Conservation (phyloP, 2,888 invertebrate species). For the Aporophyla nigra region DNA sequence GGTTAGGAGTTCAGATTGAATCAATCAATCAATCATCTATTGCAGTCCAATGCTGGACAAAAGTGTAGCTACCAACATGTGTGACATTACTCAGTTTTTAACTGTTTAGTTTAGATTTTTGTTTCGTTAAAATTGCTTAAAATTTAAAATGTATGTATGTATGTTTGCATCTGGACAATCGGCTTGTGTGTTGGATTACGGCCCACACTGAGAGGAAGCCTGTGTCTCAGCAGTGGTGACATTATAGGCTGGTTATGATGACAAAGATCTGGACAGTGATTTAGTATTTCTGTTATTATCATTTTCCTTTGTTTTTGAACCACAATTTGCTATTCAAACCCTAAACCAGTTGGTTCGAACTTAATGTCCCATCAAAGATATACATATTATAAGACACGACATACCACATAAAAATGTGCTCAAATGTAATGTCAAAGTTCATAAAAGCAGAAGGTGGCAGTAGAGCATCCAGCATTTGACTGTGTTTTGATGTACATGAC, state of each 20-base stretch:
- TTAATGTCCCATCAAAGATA: neutral
- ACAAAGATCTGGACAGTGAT: neutral
- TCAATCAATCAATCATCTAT: neutral
- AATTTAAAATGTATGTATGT: neutral
- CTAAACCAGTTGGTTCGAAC: neutral
- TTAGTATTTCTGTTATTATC: neutral
- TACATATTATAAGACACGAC: neutral
- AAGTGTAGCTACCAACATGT: neutral
- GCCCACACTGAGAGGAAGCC: neutral
- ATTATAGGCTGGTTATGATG: too few species aligned
- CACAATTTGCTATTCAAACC: neutral
- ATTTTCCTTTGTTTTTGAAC: slow-evolving; percentile 8
- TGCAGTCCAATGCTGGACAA: neutral
- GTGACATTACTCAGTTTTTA: neutral
- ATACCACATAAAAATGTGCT: neutral
- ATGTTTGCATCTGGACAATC: neutral
- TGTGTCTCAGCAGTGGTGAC: too few species aligned
- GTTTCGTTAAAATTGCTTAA: slow-evolving; percentile 3
- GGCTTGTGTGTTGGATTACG: too few species aligned
- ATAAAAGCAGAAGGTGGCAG: neutral
- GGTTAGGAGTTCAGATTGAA: slow-evolving; percentile 26
- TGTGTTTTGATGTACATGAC: neutral
- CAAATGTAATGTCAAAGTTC: neutral
- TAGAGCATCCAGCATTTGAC: neutral
- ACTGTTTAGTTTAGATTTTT: neutral